Conservation (phyloP, 2,888 invertebrate species). For the Myathropa florea region DNA sequence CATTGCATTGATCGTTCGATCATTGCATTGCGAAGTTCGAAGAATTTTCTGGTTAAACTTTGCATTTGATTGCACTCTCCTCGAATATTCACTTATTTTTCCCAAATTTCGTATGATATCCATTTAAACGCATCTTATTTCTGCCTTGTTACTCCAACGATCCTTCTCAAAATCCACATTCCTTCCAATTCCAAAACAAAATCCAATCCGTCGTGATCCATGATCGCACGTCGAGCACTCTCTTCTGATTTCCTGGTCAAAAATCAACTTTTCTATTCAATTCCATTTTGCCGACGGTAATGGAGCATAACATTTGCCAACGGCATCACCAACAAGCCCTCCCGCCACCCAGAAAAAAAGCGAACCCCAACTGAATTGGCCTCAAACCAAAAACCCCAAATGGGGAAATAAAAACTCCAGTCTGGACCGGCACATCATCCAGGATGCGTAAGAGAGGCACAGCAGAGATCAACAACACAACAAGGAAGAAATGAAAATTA, state of each 20-base stretch:
- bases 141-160: no score
- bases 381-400: not conserved
- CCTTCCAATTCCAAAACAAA: not conserved
- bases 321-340: slow-evolving; percentile 36
- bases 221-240: not conserved
- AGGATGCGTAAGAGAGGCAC: slow-evolving; percentile 58
- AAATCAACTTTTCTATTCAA: not conserved
- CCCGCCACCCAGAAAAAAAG: slow-evolving; percentile 10
- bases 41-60: no score
- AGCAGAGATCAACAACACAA: not conserved
- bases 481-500: slow-evolving; percentile 3
- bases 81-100: no score
- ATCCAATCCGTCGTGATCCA: not conserved
- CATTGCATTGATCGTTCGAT: no score
- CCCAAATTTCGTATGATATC: no score
- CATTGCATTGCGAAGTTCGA: no score
- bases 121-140: no score
- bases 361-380: not conserved
- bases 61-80: no score
- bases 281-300: slow-evolving; percentile 37
- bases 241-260: not conserved
- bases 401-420: not conserved
- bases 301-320: slow-evolving; percentile 19
- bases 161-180: no score
- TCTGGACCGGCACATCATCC: not conserved